Base-by-base conservation (phyloP, 2,113 vertebrate genomes). In the Malurus melanocephalus region DNA sequence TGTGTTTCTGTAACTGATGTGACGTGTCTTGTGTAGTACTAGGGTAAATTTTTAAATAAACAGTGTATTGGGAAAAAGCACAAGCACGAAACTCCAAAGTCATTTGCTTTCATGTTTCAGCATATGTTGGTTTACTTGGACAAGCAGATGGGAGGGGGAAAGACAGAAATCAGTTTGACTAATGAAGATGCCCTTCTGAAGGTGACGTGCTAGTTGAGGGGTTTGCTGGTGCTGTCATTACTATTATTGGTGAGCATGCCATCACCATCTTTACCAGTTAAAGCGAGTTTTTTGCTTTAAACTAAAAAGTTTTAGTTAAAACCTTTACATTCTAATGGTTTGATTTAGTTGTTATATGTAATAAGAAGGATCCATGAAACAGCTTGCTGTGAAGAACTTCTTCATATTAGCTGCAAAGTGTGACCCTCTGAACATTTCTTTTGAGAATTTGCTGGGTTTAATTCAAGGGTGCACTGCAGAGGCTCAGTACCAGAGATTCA, bases 1-100 rank as follows among this genome's bases (percentile, higher is more conserved):
- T 59, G 89, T 85, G 75, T 42, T 48, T 78, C 69, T 90, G 35
- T 93, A 80, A 94, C 38, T 90, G 73, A 91, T 77, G 64, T 95
- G 68, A 85, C 89, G 64, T 83, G 48, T 94, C 92, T 91, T 60
- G 17, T 65, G n/a, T 23, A 68, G 77, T 64, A 79, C 61, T 66
- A 65, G 67, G 64, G 16, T 40, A 49, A 49, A n/a, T 79, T 93
- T 77, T 84, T 49, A 80, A 85, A 66, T 52, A 76, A 76, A 66
- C 19, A 49, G 35, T 42, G 19, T 26, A 33, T 30, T 59, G 66
- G 86, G 65, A 68, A 81, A 73, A 89, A 86, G 43, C 66, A 82
- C 45, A 67, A 67, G 55, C 55, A 61, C 74, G 48, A 88, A 72
- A 66, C 38, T 93, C 61, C 33, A 60, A 32, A 88, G 74, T 46